Conservation (phyloP, 1,140 invertebrate genomes). For the Ceratoteleas bidentatus region DNA sequence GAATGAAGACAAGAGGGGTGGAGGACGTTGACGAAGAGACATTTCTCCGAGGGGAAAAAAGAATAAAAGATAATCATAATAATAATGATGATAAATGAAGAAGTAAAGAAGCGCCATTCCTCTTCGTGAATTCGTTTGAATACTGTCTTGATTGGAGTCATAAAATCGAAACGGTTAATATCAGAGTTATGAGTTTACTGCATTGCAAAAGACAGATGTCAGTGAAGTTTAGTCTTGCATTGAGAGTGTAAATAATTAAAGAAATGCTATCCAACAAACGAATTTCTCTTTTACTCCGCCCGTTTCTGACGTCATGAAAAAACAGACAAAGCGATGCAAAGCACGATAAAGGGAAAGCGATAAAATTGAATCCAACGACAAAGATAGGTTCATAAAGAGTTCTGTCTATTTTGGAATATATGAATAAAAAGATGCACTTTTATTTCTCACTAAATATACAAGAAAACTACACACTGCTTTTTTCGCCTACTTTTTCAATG, state of each 20-base stretch:
- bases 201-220: constrained; percentile 64
- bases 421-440: constrained; percentile 55
- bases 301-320: constrained; percentile 66
- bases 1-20: constrained; percentile 2
- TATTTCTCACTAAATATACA: constrained; percentile 48
- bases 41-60: not conserved
- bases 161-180: constrained; percentile 62
- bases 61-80: constrained; percentile 37
- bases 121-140: constrained; percentile 48
- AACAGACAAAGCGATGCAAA: constrained; percentile 65
- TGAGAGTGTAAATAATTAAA: constrained; percentile 68
- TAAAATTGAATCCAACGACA: constrained; percentile 66
- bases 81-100: constrained; percentile 59
- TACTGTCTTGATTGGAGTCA: constrained; percentile 63
- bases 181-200: constrained; percentile 62
- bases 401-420: constrained; percentile 57
- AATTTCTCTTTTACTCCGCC: constrained; percentile 64
- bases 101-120: constrained; percentile 33
- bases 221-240: constrained; percentile 57
- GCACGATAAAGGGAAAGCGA: constrained; percentile 61
- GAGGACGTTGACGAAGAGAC: not conserved
- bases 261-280: constrained; percentile 66
- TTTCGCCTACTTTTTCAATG: too few species aligned
- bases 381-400: constrained; percentile 59
- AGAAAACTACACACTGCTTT: not conserved